These are phyloP conservation scores for Ophonus ardosiacus DNA, from an alignment of 2,888 invertebrate species.

Conservation along the genomic window DNA sequence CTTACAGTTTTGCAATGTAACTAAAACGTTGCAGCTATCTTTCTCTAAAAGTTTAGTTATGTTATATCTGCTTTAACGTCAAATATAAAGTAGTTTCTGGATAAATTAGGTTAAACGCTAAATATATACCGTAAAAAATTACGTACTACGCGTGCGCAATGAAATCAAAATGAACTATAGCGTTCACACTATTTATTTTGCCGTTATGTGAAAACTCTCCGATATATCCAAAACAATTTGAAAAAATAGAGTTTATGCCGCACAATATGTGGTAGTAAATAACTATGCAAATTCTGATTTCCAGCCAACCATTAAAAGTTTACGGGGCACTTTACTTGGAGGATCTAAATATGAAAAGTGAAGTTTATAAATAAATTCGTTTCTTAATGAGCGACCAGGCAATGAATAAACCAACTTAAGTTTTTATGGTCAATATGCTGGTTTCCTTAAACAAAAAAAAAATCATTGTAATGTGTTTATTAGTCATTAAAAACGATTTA, in stretches of 20 bases:
- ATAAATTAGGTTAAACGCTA: no score
- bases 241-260: not conserved
- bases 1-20: no score
- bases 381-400: slow-evolving; percentile 3
- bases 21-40: no score
- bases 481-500: slow-evolving; percentile 20
- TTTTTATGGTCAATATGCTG: not conserved
- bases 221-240: no score
- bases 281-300: not conserved
- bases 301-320: slow-evolving; percentile 3
- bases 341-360: not conserved
- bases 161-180: no score
- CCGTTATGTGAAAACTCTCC: no score
- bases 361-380: slow-evolving; percentile 4
- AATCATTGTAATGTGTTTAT: slow-evolving; percentile 38
- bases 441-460: not conserved
- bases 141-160: no score
- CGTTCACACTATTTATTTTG: no score
- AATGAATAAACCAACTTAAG: slow-evolving; percentile 3
- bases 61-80: no score
- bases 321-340: not conserved
- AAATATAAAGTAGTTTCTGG: no score
- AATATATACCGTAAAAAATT: no score
- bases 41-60: no score
- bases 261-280: not conserved